Base-by-base conservation (phyloP, 1,140 invertebrate species). In the Drosophila orosa region DNA sequence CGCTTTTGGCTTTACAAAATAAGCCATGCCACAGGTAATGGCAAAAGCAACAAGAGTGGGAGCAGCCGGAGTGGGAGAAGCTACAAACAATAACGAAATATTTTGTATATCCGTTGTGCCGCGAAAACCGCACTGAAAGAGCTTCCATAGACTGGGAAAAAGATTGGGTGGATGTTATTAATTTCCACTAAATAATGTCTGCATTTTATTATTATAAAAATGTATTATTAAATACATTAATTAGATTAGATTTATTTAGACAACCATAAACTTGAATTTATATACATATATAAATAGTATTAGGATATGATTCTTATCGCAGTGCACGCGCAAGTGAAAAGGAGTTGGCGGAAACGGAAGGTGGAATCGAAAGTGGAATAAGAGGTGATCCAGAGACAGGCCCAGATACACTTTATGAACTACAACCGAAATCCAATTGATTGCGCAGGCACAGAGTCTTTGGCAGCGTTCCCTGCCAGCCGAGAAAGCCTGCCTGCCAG, bases 31-130 rank as follows among this genome's bases (percentile, higher is more conserved):
- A 65, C 80, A 74, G 68, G 63, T 78, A 69, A 71, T 63, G 50
- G 55, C 31, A 44, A 39, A 1, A 44, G 47, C 56, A 58, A 45
- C 33, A 48, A 22, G 40, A 22, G 40, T 42, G 19, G 40, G 5
- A 42, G 55, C 56, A 27, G n/a, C 48, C 24, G 39, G 29, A 48
- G 27, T 35, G 59, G 63, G 40, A 66, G 42, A 12, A 31, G 31
- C 63, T 42, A 71, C 60, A 77, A 76, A 58, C 80, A 83, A 73
- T 82, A 78, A 63, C 47, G 57, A 60, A 82, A 85, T 87, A 82
- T 78, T 82, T 86, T 73, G 65, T 69, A 66, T 66, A 71, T 69
- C 67, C 67, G 15, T 31, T 19, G 50, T 22, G 24, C 27, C 59
- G 42, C 60, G 44, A 50, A 60, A 69, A 65, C 60, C 71, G 40